Conservation (phyloP, 2,888 invertebrate species). For the Oxyteleia sp. region DNA sequence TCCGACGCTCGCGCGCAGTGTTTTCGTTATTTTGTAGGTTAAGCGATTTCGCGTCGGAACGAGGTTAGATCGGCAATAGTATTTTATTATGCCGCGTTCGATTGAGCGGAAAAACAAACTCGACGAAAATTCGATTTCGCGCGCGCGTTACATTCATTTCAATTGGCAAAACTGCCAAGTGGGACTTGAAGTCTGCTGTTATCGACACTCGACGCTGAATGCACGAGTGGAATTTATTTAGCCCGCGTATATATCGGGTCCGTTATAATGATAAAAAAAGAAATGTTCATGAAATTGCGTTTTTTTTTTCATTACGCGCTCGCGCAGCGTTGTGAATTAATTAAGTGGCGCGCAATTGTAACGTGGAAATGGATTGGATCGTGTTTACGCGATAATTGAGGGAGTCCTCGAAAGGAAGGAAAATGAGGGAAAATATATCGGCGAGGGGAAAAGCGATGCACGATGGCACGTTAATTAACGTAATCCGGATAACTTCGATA, state of each 20-base stretch:
- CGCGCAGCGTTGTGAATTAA: conserved; percentile 43
- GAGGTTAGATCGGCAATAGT: conserved; percentile 27
- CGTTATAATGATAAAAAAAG: conserved; percentile 46
- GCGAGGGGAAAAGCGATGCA: conserved; percentile 2
- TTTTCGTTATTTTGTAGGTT: conserved; percentile 35
- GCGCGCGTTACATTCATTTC: conserved; percentile 63
- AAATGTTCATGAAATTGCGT: conserved; percentile 47
- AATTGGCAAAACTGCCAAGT: conserved; percentile 67
- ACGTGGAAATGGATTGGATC: conserved; percentile 55
- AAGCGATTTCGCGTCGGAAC: conserved; percentile 1
- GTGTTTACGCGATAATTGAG: conserved; percentile 66
- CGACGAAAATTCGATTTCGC: conserved; percentile 56
- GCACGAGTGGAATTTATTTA: conserved; percentile 62
- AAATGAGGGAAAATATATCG: conserved; percentile 1
- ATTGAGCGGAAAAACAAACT: conserved; percentile 44
- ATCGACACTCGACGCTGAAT: conserved; percentile 62
- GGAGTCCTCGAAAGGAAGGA: conserved; percentile 30
- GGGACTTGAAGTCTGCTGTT: conserved; percentile 62
- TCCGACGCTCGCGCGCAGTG: conserved; percentile 65
- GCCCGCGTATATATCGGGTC: conserved; percentile 22
- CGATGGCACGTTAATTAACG: conserved; percentile 28
- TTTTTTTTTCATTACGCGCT: conserved; percentile 40
- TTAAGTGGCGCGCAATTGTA: conserved; percentile 54
- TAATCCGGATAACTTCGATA: conserved; percentile 16
- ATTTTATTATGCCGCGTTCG: conserved; percentile 44